A percentile compares a stretch with the other conserved stretches of the same genome.
phyloP scores from a whole-genome alignment of 2,113 vertebrate genomes.

The Solea senegalensis region DNA sequence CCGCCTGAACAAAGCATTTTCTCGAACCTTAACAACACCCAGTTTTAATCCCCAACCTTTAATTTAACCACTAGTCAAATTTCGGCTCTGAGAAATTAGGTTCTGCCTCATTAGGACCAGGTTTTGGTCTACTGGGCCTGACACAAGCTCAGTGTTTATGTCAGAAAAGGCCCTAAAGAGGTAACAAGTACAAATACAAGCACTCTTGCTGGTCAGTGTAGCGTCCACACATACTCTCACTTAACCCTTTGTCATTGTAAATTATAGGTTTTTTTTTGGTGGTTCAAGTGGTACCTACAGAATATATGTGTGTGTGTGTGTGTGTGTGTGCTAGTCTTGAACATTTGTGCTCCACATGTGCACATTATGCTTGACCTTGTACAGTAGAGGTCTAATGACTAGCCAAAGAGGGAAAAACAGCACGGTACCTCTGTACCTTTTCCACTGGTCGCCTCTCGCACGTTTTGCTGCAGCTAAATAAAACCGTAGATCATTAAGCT shows the following conservation, averaged over 20 bases:
- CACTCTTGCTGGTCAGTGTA: conserved; percentile 5
- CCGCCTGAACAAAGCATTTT: too few species aligned
- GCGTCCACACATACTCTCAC: conserved; percentile 17
- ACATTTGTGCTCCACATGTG: conserved; percentile 43
- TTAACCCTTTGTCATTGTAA: conserved; percentile 23
- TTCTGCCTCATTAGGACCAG: too few species aligned
- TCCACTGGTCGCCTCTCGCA: neutral
- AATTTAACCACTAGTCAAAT: too few species aligned
- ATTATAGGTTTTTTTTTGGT: conserved; percentile 44
- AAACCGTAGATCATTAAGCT: conserved; percentile 32
- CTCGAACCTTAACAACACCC: too few species aligned
- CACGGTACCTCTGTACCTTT: too few species aligned
- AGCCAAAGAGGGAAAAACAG: neutral
- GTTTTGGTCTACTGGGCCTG: too few species aligned
- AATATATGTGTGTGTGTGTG: neutral
- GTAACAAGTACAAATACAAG: too few species aligned
- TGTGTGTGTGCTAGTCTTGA: conserved; percentile 2
- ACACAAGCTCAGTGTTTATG: too few species aligned
- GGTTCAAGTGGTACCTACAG: neutral
- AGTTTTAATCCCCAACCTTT: too few species aligned
- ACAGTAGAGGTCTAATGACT: conserved; percentile 2
- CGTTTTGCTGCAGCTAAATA: conserved; percentile 19
- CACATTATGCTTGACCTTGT: neutral
- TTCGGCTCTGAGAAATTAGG: too few species aligned
- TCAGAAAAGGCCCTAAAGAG: too few species aligned